Conservation (phyloP, 2,113 vertebrate genomes). For the Strix uralensis region DNA sequence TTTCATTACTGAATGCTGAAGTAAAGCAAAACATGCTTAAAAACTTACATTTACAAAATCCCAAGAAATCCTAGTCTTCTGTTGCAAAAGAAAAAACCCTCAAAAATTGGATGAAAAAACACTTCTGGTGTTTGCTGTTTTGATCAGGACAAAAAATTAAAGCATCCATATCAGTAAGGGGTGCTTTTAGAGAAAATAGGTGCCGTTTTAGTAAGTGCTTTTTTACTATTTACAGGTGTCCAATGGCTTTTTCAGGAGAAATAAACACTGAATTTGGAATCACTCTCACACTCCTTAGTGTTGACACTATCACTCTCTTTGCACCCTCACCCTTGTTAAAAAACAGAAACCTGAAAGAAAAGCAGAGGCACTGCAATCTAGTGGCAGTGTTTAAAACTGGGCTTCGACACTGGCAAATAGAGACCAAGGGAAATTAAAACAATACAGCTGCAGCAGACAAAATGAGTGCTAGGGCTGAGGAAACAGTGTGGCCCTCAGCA, state of each 20-base stretch:
- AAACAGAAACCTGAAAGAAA: not conserved
- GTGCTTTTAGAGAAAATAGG: not conserved
- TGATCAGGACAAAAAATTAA: not conserved
- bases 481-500: not conserved
- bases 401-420: not conserved
- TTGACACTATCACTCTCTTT: not conserved
- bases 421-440: not conserved
- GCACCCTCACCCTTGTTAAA: not conserved
- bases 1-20: conserved; percentile 48
- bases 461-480: fast-evolving
- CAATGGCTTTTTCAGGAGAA: not conserved
- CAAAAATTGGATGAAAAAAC: not conserved
- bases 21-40: conserved; percentile 21
- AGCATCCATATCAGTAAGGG: not conserved
- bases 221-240: not conserved
- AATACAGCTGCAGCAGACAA: not conserved
- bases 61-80: not conserved
- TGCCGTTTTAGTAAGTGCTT: not conserved
- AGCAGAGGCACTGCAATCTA: not conserved
- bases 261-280: not conserved
- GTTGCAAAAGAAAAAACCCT: not conserved
- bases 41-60: not conserved
- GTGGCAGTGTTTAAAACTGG: not conserved
- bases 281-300: not conserved
- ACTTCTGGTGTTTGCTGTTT: not conserved